Percentiles rank a stretch among this genome's conserved stretches.
Evolutionary conservation across 2,113 vertebrate genomes (phyloP).

Genomic region (Ptilorrhoa leucosticta): DNA sequence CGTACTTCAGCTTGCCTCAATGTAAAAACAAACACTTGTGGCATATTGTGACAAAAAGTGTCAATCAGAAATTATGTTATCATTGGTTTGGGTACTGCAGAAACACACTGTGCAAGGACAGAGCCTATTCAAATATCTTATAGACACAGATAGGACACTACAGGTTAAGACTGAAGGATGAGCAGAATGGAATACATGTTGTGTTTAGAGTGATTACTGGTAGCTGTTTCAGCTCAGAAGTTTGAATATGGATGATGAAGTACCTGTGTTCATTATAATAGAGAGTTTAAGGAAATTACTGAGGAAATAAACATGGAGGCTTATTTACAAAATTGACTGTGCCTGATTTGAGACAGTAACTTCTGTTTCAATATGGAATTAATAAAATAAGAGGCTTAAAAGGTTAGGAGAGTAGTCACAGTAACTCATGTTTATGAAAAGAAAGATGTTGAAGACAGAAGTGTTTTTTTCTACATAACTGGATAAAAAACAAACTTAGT

Average conservation of each 20-base stretch:
- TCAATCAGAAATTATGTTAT: background rate
- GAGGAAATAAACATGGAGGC: background rate
- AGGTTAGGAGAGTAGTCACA: background rate
- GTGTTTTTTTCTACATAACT: background rate
- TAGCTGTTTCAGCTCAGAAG: background rate
- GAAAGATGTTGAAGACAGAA: background rate
- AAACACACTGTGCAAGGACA: background rate
- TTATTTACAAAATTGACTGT: background rate
- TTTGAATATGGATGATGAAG: background rate
- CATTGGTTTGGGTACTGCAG: background rate
- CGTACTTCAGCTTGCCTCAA: background rate
- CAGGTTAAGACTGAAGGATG: background rate
- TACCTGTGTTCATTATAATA: background rate
- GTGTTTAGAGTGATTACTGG: background rate
- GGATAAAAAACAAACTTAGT: background rate
- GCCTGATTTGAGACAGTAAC: background rate
- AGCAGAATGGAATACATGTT: background rate
- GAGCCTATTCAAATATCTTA: background rate
- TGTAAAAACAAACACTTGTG: background rate
- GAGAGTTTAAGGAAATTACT: background rate
- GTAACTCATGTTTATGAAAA: background rate
- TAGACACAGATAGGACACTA: background rate
- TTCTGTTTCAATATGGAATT: background rate
- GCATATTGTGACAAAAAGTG: background rate
- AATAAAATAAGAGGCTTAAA: background rate